Evolutionary conservation across 2,888 invertebrate genomes (phyloP).

Genomic region (Tetramorium bicarinatum): DNA sequence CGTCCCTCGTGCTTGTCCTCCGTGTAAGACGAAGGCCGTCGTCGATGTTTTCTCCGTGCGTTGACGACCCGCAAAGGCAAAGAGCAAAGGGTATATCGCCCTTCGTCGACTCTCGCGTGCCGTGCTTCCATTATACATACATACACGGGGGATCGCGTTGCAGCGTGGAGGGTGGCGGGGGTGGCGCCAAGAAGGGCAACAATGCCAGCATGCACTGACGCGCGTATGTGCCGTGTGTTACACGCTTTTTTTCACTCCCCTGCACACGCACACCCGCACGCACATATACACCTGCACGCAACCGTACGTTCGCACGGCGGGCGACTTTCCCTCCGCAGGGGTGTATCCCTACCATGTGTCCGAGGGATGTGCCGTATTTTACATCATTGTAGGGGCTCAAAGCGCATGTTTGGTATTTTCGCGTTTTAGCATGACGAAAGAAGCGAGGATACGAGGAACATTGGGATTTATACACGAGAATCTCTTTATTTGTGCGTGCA

Average conservation of each 20-base stretch:
- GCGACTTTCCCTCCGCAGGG: slow-evolving; percentile 31
- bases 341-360: slow-evolving; percentile 9
- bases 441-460: neutral
- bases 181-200: slow-evolving; percentile 72
- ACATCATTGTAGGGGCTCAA: neutral
- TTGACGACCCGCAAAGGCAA: slow-evolving; percentile 60
- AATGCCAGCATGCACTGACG: slow-evolving; percentile 69
- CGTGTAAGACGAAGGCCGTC: slow-evolving; percentile 54
- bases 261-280: neutral
- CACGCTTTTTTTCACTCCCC: slow-evolving; percentile 47
- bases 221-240: slow-evolving; percentile 52
- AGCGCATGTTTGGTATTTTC: slow-evolving; percentile 20
- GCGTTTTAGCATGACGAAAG: neutral
- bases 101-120: slow-evolving; percentile 67
- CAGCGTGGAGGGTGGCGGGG: slow-evolving; percentile 52
- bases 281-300: neutral
- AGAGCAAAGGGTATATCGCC: slow-evolving; percentile 71
- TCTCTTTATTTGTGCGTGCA: neutral
- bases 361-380: slow-evolving; percentile 33
- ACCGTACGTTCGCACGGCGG: slow-evolving; percentile 23
- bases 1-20: slow-evolving; percentile 21
- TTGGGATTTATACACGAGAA: neutral
- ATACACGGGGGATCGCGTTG: slow-evolving; percentile 49
- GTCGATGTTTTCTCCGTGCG: slow-evolving; percentile 62
- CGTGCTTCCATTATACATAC: slow-evolving; percentile 70